A percentile compares a stretch with the other conserved stretches of the same genome.
Evolutionary conservation across 2,888 invertebrate species (phyloP).

Genomic region (Eilema caniola): DNA sequence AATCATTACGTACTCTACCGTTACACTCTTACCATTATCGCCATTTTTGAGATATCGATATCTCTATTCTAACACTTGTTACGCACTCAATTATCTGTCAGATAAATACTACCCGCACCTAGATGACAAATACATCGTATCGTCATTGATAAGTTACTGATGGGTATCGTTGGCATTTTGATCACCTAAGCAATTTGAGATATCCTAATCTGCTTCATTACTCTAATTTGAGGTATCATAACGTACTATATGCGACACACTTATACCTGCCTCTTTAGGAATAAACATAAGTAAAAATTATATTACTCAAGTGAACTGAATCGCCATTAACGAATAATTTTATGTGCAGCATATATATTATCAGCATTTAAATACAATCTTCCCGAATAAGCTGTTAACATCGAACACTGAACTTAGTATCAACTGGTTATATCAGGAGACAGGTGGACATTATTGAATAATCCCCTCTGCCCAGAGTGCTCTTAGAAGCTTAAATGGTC

Average conservation of each 20-base stretch:
- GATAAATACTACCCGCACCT: not conserved
- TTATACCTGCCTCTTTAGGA: not conserved
- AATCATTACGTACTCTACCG: not conserved
- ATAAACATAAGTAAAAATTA: no score
- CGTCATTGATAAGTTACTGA: not conserved
- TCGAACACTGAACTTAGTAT: not conserved
- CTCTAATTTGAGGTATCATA: not conserved
- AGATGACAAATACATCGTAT: not conserved
- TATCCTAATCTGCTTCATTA: not conserved
- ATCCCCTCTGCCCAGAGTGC: conserved; percentile 28
- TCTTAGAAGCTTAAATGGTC: conserved; percentile 25
- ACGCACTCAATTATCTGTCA: not conserved
- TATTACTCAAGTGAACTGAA: no score
- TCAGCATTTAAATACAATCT: not conserved
- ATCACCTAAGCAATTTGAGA: not conserved
- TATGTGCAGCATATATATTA: no score
- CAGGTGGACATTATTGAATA: conserved; percentile 30
- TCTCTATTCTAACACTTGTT: not conserved
- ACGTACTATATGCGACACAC: not conserved
- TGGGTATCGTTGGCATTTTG: not conserved
- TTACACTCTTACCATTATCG: not conserved
- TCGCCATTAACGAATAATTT: no score
- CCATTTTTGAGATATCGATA: not conserved
- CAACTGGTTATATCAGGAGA: conserved; percentile 29
- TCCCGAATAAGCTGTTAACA: not conserved